Percentiles rank a stretch among this genome's conserved stretches.
Evolutionary conservation across 2,797 vertebrate genomes (phyloP).

Genomic region (Sebastolobus altivelis): DNA sequence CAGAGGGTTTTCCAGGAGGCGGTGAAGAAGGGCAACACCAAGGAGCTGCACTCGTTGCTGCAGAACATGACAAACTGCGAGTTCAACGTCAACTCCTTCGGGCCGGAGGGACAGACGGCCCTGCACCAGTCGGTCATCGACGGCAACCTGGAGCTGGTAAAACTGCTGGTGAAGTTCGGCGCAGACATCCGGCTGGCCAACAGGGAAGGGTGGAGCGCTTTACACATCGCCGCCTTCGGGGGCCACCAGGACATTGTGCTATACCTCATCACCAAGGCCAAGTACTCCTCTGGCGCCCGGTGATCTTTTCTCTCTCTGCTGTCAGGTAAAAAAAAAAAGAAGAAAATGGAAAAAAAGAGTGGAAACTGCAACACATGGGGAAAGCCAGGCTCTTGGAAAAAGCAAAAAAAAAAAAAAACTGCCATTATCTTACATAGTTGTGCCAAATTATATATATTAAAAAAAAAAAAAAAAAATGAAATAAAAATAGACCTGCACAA

Average conservation of each 20-base stretch:
- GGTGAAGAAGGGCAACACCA: conserved; percentile 96
- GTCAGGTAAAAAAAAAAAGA: conserved; percentile 76
- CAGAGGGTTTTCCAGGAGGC: conserved; percentile 98
- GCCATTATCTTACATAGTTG: conserved; percentile 74
- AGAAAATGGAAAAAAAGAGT: conserved; percentile 36
- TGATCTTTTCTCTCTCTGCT: conserved; percentile 85
- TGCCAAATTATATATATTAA: conserved; percentile 75
- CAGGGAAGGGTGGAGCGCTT: conserved; percentile 98
- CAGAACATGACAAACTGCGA: conserved; percentile 98
- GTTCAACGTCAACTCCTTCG: conserved; percentile 99
- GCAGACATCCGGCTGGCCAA: conserved; percentile 97
- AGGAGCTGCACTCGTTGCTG: conserved; percentile 95
- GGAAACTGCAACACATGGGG: conserved; percentile 62
- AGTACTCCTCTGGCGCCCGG: conserved; percentile 94
- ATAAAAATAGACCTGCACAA: conserved; percentile 63
- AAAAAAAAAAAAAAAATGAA: conserved; percentile 27
- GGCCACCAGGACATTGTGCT: conserved; percentile 99
- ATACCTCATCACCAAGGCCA: conserved; percentile 99
- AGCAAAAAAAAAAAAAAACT: conserved; percentile 39
- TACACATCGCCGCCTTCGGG: conserved; percentile 98
- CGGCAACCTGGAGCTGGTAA: conserved; percentile 98
- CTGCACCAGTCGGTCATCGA: conserved; percentile 98
- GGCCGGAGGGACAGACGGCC: conserved; percentile 97
- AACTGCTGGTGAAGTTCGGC: conserved; percentile 98
- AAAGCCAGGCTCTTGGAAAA: conserved; percentile 71